Conservation (phyloP, 1,140 invertebrate species). For the Pseudoatta argentina region DNA sequence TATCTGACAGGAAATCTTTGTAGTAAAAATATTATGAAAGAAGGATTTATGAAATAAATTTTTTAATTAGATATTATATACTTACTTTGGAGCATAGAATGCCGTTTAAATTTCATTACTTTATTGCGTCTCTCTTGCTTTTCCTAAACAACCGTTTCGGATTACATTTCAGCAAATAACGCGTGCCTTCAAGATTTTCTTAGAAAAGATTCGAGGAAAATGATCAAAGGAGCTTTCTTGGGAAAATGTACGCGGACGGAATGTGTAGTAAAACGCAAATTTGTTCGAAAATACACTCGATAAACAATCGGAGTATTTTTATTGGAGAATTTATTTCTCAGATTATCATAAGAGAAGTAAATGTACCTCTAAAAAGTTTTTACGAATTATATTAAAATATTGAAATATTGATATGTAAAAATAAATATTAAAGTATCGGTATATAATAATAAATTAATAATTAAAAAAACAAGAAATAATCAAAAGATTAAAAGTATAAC, state of each 20-base stretch:
- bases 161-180: not conserved
- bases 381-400: too few species aligned
- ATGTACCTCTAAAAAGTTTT: not conserved
- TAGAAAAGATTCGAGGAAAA: conserved; percentile 33
- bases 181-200: not conserved
- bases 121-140: not conserved
- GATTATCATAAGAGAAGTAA: not conserved
- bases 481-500: not conserved
- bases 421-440: not conserved
- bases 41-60: not conserved
- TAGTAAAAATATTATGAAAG: not conserved
- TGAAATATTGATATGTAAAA: too few species aligned
- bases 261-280: not conserved
- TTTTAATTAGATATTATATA: not conserved
- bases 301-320: not conserved
- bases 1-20: not conserved
- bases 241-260: not conserved
- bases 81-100: not conserved
- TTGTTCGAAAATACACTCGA: not conserved
- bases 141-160: conserved; percentile 3
- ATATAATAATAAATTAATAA: not conserved
- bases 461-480: not conserved
- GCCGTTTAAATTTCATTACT: not conserved
- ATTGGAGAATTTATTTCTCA: not conserved
- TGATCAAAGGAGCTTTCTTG: not conserved